Base-by-base conservation (phyloP, 2,797 vertebrate genomes). In the Smutsia temminckii region DNA sequence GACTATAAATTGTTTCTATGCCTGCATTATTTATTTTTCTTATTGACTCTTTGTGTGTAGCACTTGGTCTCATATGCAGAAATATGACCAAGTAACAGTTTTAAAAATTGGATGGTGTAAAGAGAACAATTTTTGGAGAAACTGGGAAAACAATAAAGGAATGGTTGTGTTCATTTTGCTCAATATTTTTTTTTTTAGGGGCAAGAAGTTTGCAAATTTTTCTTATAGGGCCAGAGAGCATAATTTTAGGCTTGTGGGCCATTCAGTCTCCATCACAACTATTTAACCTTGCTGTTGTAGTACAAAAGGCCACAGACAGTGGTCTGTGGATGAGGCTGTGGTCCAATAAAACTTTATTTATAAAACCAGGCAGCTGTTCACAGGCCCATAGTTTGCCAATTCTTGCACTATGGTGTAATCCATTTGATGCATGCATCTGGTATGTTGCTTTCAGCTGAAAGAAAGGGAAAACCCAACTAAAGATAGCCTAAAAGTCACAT, bases 261-360 rank as follows among this genome's bases (percentile, higher is more conserved):
- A 20, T 74, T 64, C 9, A 8, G 5, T 68, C 23, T 63, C 17
- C 27, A 11, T 79, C 32, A 51, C 29, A 87, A 10, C 32, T 61
- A 25, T 8, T 74, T n/a, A 34, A 1, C 49, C 63, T 89, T 66
- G 40, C 83, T 37, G 18, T 42, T 69, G 3, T 57, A 68, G 20
- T 18, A 3, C 57, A 68, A 61, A 85, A 85, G 11, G 29, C 25
- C 49, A 42, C 23, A 71, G 68, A 25, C 14, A 74, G 9, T 40
- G 61, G 57, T 55, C 64, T 71, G 21, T 79, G n/a, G 46, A 12
- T 59, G 57, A 40, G 11, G 14, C 14, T 63, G 34, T 69, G 42
- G 63, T 86, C 53, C 46, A 53, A 68, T 78, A 81, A 89, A 92
- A 81, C 21, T 85, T 80, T 89, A 74, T 69, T 93, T 88, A 53